Evolutionary conservation across 2,113 vertebrate species (phyloP).

Genomic region (Otocyon megalotis): DNA sequence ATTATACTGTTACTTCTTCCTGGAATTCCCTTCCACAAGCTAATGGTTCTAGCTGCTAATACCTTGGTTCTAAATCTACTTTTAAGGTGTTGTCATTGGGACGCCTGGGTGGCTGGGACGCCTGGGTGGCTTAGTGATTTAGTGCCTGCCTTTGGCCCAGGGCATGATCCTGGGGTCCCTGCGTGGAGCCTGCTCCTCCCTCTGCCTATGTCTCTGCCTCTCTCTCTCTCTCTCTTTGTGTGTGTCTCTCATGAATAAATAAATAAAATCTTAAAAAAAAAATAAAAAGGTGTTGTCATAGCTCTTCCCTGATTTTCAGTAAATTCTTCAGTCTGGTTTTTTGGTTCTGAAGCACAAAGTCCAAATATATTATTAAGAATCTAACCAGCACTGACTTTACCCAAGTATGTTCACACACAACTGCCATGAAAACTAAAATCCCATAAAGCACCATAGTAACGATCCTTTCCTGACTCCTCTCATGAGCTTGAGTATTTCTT

Average conservation of each 20-base stretch:
- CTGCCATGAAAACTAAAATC: background rate
- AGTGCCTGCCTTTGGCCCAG: too few species aligned
- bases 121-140: too few species aligned
- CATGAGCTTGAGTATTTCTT: background rate
- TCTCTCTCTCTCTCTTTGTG: too few species aligned
- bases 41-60: background rate
- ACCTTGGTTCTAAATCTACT: background rate
- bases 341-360: background rate
- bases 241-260: too few species aligned
- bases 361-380: background rate
- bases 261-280: too few species aligned
- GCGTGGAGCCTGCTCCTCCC: too few species aligned
- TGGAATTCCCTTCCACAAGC: background rate
- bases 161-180: too few species aligned
- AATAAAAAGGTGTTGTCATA: background rate
- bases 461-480: background rate
- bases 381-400: background rate
- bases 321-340: background rate
- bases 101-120: too few species aligned
- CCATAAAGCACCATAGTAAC: fast-evolving
- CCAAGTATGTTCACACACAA: background rate
- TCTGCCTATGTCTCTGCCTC: too few species aligned
- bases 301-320: background rate
- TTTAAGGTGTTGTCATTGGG: background rate
- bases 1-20: background rate